phyloP scores from a whole-genome alignment of 2,113 vertebrate genomes.

The Pungitius pungitius region DNA sequence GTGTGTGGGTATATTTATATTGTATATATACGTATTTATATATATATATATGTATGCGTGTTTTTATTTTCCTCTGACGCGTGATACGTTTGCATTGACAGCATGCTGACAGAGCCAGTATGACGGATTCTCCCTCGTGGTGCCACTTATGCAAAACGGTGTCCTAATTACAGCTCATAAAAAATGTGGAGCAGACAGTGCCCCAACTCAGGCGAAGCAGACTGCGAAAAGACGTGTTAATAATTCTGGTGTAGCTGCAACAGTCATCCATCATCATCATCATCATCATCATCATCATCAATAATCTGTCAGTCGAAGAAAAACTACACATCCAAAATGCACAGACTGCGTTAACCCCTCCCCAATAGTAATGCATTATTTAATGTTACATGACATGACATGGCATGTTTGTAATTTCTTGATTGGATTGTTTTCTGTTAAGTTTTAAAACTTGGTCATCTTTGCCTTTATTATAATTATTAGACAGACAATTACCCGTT shows the following conservation, averaged over 20 bases:
- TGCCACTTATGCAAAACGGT: constrained; percentile 56
- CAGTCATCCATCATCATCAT: constrained; percentile 38
- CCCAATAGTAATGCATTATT: not conserved
- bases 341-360: constrained; percentile 5
- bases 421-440: not conserved
- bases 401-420: constrained; percentile 10
- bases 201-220: constrained; percentile 7
- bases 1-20: not conserved
- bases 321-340: not conserved
- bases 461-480: too few species aligned
- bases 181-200: constrained; percentile 51
- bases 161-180: constrained; percentile 57
- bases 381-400: constrained; percentile 8
- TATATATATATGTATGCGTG: not conserved
- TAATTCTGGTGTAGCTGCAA: constrained; percentile 30
- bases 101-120: constrained; percentile 37
- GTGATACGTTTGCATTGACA: constrained; percentile 41
- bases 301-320: constrained; percentile 28
- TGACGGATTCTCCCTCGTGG: constrained; percentile 54
- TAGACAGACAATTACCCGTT: not conserved
- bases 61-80: constrained; percentile 2
- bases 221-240: constrained; percentile 29
- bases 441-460: too few species aligned
- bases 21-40: not conserved
- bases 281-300: too few species aligned